These are phyloP conservation scores for Gortyna flavago DNA, from an alignment of 2,888 invertebrate genomes.

Conservation along the genomic window DNA sequence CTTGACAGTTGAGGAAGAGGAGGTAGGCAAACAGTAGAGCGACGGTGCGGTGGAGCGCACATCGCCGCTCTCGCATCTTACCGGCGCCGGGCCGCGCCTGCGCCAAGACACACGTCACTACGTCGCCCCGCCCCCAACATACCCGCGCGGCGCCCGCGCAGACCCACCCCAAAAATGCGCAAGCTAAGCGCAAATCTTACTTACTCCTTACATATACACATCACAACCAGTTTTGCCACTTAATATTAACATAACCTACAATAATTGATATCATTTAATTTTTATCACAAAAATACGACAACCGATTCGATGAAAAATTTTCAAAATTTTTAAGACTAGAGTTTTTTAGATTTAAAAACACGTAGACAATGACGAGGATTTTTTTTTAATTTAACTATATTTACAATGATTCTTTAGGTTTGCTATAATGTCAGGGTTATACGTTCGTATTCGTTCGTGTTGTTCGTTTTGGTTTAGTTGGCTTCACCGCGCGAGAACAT, in stretches of 20 bases:
- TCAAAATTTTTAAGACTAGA: slow-evolving; percentile 77
- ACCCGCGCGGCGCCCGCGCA: slow-evolving; percentile 83
- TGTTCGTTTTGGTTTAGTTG: slow-evolving; percentile 64
- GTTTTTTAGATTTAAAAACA: slow-evolving; percentile 70
- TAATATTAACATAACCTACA: slow-evolving; percentile 74
- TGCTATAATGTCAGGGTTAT: slow-evolving; percentile 59
- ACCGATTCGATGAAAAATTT: slow-evolving; percentile 89
- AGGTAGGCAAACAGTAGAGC: slow-evolving; percentile 86
- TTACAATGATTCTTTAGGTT: slow-evolving; percentile 70
- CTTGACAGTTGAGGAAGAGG: slow-evolving; percentile 85
- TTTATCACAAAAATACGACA: slow-evolving; percentile 90
- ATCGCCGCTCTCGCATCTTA: slow-evolving; percentile 89
- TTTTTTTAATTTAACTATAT: slow-evolving; percentile 72
- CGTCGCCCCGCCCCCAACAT: slow-evolving; percentile 79
- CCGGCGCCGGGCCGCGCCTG: slow-evolving; percentile 89
- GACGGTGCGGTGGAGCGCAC: slow-evolving; percentile 86
- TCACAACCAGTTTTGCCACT: slow-evolving; percentile 90
- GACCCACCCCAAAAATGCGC: slow-evolving; percentile 65
- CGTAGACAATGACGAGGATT: slow-evolving; percentile 82
- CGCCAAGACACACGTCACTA: slow-evolving; percentile 86
- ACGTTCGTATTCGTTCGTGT: slow-evolving; percentile 61
- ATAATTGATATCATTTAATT: slow-evolving; percentile 74
- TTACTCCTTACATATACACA: slow-evolving; percentile 88
- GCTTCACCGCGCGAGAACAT: slow-evolving; percentile 82
- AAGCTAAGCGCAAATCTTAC: slow-evolving; percentile 71